A percentile compares a stretch with the other conserved stretches of the same genome.
phyloP scores from a whole-genome alignment of 2,797 vertebrate genomes.

The Lates japonicus region DNA sequence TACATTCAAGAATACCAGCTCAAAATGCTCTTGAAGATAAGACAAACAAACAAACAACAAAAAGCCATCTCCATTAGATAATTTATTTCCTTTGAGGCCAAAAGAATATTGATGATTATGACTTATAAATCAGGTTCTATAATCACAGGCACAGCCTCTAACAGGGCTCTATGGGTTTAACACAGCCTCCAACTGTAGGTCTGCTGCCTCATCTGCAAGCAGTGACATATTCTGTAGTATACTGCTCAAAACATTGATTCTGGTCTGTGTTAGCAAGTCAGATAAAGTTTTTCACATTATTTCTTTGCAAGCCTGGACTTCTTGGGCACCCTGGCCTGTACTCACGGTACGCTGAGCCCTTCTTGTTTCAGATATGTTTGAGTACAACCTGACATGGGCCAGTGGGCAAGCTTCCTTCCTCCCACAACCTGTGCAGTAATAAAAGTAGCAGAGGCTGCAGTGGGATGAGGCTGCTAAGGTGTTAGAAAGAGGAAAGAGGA shows the following conservation, averaged over 20 bases:
- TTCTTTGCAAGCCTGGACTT: slow-evolving; percentile 29
- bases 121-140: not conserved
- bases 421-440: slow-evolving; percentile 55
- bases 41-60: not conserved
- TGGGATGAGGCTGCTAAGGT: slow-evolving; percentile 49
- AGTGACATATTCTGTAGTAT: not conserved
- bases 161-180: not conserved
- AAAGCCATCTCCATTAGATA: not conserved
- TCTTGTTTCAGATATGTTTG: slow-evolving; percentile 64
- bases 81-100: not conserved
- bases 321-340: not conserved
- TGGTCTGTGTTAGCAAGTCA: not conserved
- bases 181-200: not conserved
- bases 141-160: not conserved
- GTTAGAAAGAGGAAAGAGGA: slow-evolving; percentile 53
- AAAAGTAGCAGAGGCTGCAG: slow-evolving; percentile 46
- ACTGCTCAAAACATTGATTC: not conserved
- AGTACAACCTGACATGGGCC: slow-evolving; percentile 65
- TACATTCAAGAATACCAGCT: not conserved
- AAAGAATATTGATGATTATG: not conserved
- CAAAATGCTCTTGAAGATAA: not conserved
- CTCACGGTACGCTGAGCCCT: slow-evolving; percentile 52
- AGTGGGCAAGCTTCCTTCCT: slow-evolving; percentile 61
- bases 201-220: not conserved
- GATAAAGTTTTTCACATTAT: slow-evolving; percentile 23